Evolutionary conservation across 2,797 vertebrate species (phyloP).

Genomic region (Garrulus glandarius): DNA sequence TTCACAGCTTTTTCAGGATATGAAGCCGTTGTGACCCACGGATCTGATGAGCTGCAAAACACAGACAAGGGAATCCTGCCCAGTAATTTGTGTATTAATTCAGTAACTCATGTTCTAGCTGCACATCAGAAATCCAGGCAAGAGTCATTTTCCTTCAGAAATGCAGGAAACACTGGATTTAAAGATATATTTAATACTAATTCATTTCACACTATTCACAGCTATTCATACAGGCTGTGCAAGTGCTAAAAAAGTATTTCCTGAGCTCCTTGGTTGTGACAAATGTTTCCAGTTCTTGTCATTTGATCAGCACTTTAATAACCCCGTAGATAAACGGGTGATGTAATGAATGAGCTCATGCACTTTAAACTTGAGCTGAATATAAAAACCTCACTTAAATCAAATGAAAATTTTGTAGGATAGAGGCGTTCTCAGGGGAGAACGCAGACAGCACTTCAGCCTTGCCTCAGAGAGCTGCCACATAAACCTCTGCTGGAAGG

Average conservation of each 20-base stretch:
- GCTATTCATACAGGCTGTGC: not conserved
- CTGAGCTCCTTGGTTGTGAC: not conserved
- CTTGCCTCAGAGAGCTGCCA: not conserved
- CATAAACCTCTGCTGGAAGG: not conserved
- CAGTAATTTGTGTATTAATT: not conserved
- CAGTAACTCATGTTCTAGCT: not conserved
- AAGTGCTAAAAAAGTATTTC: not conserved
- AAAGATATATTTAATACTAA: not conserved
- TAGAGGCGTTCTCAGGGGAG: not conserved
- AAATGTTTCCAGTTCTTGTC: not conserved
- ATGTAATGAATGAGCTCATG: slow-evolving; percentile 13
- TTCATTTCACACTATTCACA: not conserved
- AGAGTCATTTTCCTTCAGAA: not conserved
- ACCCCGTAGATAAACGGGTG: not conserved
- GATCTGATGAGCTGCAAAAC: slow-evolving; percentile 18
- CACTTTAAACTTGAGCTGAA: not conserved
- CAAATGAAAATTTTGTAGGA: not conserved
- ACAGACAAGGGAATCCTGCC: not conserved
- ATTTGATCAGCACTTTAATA: not conserved
- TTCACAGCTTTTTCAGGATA: slow-evolving; percentile 23
- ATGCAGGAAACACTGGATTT: not conserved
- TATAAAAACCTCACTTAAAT: not conserved
- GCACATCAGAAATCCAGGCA: not conserved
- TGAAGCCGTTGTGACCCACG: not conserved
- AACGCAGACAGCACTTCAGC: not conserved